Evolutionary conservation across 2,113 vertebrate species (phyloP).

Genomic region (Notiomystis cincta): DNA sequence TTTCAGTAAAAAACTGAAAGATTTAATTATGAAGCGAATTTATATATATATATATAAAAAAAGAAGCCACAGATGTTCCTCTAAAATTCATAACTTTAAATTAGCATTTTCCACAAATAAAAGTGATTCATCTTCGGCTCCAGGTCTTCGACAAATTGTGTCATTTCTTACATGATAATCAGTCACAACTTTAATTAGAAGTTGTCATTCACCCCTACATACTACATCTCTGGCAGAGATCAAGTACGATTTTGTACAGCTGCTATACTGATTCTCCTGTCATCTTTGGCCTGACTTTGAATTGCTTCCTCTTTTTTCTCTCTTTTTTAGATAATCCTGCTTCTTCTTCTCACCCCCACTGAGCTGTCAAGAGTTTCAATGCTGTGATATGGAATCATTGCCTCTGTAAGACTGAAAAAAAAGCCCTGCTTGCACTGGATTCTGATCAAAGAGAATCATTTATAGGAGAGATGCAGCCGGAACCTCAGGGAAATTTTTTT

Average conservation of each 20-base stretch:
- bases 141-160: slow-evolving; percentile 46
- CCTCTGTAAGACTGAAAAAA: slow-evolving; percentile 54
- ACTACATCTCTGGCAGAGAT: slow-evolving; percentile 51
- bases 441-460: slow-evolving; percentile 78
- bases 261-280: slow-evolving; percentile 52
- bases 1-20: background rate
- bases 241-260: slow-evolving; percentile 58
- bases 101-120: slow-evolving; percentile 65
- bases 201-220: slow-evolving; percentile 61
- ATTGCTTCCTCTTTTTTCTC: slow-evolving; percentile 36
- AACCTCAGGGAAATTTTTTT: slow-evolving; percentile 53
- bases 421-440: slow-evolving; percentile 42
- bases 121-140: slow-evolving; percentile 40
- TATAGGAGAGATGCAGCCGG: slow-evolving; percentile 63
- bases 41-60: slow-evolving; percentile 18
- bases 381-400: slow-evolving; percentile 68
- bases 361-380: slow-evolving; percentile 70
- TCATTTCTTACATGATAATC: slow-evolving; percentile 60
- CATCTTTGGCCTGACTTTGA: slow-evolving; percentile 67
- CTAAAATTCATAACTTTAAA: slow-evolving; percentile 62
- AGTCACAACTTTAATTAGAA: slow-evolving; percentile 68
- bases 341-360: slow-evolving; percentile 59
- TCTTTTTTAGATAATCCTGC: slow-evolving; percentile 35
- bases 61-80: slow-evolving; percentile 58
- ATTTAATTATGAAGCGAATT: slow-evolving; percentile 25